These are phyloP conservation scores for Amphipyra tragopoginis DNA, from an alignment of 2,888 invertebrate species.

Conservation along the genomic window DNA sequence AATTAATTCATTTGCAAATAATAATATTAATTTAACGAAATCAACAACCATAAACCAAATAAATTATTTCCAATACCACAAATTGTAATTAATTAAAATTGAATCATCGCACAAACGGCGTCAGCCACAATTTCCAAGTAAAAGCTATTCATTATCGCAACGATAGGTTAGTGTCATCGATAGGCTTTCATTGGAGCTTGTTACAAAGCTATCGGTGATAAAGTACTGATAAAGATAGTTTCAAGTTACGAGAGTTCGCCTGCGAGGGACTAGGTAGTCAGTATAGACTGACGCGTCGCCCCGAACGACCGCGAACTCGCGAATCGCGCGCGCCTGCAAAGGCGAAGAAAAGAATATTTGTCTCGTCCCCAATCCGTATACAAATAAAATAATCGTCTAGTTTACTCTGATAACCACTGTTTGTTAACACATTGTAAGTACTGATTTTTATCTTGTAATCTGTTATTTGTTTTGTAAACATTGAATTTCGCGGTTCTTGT, in stretches of 20 bases:
- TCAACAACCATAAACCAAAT: constrained; percentile 1
- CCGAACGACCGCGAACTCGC: constrained; percentile 49
- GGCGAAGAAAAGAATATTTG: constrained; percentile 29
- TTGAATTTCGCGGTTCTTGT: constrained; percentile 48
- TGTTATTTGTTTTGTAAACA: constrained; percentile 58
- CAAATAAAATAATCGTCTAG: constrained; percentile 51
- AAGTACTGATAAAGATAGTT: constrained; percentile 55
- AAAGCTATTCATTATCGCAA: constrained; percentile 28
- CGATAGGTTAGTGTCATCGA: constrained; percentile 35
- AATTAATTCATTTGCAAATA: constrained; percentile 7
- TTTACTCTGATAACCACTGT: constrained; percentile 49
- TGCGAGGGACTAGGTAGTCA: constrained; percentile 25
- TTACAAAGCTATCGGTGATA: constrained; percentile 61
- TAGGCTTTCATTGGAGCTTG: constrained; percentile 56
- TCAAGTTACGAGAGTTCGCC: constrained; percentile 47
- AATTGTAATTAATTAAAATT: constrained; percentile 8
- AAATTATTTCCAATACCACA: constrained; percentile 1
- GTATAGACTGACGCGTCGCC: constrained; percentile 52
- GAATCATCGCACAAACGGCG: neutral
- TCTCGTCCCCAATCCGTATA: constrained; percentile 32
- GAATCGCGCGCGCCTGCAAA: constrained; percentile 19
- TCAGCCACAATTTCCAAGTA: constrained; percentile 10
- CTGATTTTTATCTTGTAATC: constrained; percentile 47
- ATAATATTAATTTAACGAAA: constrained; percentile 6
- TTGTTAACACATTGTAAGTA: constrained; percentile 53